These are phyloP conservation scores for Rotaria macrura DNA, from an alignment of 2,888 invertebrate species.

Conservation along the genomic window DNA sequence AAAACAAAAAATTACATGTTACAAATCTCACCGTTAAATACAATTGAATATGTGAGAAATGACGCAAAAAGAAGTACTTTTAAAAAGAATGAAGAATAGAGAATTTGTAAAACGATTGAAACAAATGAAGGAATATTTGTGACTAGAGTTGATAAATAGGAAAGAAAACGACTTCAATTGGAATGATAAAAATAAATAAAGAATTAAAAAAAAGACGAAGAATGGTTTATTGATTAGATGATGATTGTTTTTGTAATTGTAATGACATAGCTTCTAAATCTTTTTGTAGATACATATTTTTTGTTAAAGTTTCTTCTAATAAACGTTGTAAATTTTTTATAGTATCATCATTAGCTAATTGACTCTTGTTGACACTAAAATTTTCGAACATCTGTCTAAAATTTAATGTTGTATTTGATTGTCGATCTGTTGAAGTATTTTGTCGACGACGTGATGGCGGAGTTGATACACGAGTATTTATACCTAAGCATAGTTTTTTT, in stretches of 20 bases:
- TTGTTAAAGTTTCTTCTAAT: slow-evolving; percentile 54
- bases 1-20: background rate
- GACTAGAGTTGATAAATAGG: background rate
- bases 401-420: background rate
- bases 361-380: background rate
- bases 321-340: slow-evolving; percentile 51
- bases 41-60: background rate
- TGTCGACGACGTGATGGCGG: slow-evolving; percentile 3
- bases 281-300: slow-evolving; percentile 54
- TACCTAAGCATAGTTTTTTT: background rate
- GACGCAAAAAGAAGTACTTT: background rate
- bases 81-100: background rate
- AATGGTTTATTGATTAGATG: background rate
- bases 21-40: background rate
- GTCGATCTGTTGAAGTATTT: background rate
- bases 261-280: slow-evolving; percentile 36
- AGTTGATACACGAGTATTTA: background rate
- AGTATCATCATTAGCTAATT: slow-evolving; percentile 39
- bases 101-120: background rate
- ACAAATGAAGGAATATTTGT: background rate
- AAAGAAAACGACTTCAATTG: background rate
- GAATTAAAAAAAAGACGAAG: too few species aligned
- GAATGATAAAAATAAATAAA: background rate
- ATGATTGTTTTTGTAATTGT: background rate
- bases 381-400: background rate